Base-by-base conservation (phyloP, 1,140 invertebrate species). In the Lethrus apterus region DNA sequence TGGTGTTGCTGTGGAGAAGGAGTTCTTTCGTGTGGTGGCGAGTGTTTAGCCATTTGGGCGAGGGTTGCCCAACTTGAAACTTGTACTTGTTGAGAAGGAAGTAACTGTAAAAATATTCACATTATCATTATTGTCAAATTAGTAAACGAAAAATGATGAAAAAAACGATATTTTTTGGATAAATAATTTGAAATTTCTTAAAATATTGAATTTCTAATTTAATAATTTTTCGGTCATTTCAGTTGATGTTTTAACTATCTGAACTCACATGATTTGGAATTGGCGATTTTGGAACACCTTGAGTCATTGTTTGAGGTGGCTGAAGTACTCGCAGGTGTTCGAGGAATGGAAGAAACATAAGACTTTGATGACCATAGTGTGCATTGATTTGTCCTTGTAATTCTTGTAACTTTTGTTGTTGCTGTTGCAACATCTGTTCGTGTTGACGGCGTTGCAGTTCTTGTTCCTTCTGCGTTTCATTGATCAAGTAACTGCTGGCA, bases 321-420 rank as follows among this genome's bases (percentile, higher is more conserved):
- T 62, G 66, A 41, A 65, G 43, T 20, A 60, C 65, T 43, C 70
- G 59, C 9, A 73, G 54, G 44, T 76, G 73, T 51, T 77, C 77
- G 46, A 77, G 55, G 44, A 77, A 69, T 9, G 76, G 75, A 26
- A 77, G 60, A 47, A 75, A 73, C 66, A 77, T 72, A 35, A 76
- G 63, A 33, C 68, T 65, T 48, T 68, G 69, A 11, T 54, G 52
- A n/a, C 55, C 53, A 54, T 67, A 67, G 33, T 67, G 63, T 8
- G 65, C 61, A 17, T 56, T 56, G 35, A 66, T 60, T 46, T 66
- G 64, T 15, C 60, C 60, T 33, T 76, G 74, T 20, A 77, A 56
- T 54, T 75, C 73, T 44, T 76, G 71, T 4, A 76, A 65, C 53
- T 73, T 74, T 47, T 75, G 71, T 46, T 67, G 65, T 17, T 66